Evolutionary conservation across 2,888 invertebrate species (phyloP).

Genomic region (Drosophila mimetica): DNA sequence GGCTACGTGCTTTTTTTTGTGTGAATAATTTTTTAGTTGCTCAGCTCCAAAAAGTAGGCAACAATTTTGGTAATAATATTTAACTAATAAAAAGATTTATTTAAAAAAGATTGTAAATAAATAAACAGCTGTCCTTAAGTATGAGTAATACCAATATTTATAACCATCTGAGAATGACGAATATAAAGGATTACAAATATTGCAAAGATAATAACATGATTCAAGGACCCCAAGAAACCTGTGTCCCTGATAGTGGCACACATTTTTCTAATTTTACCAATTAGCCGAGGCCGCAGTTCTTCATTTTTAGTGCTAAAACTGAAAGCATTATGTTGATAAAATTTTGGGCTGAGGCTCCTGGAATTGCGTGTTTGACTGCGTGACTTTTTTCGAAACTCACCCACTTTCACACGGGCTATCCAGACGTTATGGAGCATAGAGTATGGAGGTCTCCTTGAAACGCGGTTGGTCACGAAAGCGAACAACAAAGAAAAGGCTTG

Average conservation of each 20-base stretch:
- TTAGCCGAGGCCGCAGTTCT: constrained; percentile 24
- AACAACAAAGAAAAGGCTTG: constrained; percentile 77
- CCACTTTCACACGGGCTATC: constrained; percentile 27
- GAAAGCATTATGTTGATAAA: constrained; percentile 54
- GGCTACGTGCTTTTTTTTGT: too few relatives aligned
- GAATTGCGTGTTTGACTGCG: constrained; percentile 75
- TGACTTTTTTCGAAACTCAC: constrained; percentile 72
- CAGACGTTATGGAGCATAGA: constrained; percentile 1
- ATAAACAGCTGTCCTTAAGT: too few relatives aligned
- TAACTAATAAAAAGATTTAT: too few relatives aligned
- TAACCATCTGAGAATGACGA: too few relatives aligned
- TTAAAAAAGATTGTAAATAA: too few relatives aligned
- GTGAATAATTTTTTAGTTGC: background rate
- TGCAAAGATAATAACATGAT: too few relatives aligned
- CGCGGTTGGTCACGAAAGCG: constrained; percentile 76
- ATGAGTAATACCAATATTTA: too few relatives aligned
- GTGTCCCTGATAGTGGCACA: constrained; percentile 22
- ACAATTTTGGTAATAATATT: background rate
- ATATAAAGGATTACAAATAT: too few relatives aligned
- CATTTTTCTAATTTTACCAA: constrained; percentile 32
- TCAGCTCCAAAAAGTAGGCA: background rate
- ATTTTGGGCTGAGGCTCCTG: constrained; percentile 45
- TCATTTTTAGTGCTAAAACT: constrained; percentile 45
- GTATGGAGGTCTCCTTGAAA: constrained; percentile 67
- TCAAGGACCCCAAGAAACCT: background rate